These are phyloP conservation scores for Parascotia fuliginaria DNA, from an alignment of 2,888 invertebrate genomes.

Conservation along the genomic window DNA sequence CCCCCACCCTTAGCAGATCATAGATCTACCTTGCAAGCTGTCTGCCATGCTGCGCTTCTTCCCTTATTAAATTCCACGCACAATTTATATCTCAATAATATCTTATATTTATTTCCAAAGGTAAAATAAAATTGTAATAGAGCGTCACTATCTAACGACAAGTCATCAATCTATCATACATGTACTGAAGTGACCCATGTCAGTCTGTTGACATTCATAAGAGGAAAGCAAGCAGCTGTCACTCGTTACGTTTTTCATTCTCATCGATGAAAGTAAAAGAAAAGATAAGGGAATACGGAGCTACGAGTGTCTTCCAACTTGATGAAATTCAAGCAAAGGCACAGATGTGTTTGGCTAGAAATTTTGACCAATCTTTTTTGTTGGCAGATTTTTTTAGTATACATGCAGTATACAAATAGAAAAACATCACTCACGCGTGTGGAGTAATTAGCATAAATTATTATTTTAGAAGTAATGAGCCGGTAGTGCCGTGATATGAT, in stretches of 20 bases:
- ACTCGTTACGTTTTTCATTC: slow-evolving; percentile 15
- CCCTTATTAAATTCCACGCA: too few species aligned
- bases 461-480: too few species aligned
- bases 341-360: background rate
- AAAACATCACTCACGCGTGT: too few species aligned
- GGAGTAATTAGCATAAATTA: too few species aligned
- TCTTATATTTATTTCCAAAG: background rate
- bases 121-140: background rate
- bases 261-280: background rate
- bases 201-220: slow-evolving; percentile 37
- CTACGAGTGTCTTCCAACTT: background rate
- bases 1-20: too few species aligned
- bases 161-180: slow-evolving; percentile 35
- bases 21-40: too few species aligned
- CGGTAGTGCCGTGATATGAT: too few species aligned
- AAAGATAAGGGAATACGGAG: background rate
- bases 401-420: too few species aligned
- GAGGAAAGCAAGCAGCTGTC: slow-evolving; percentile 32
- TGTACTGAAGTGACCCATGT: slow-evolving; percentile 34
- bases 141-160: slow-evolving; percentile 19
- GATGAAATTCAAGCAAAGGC: background rate
- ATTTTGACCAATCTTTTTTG: too few species aligned
- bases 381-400: too few species aligned
- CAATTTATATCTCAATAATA: too few species aligned
- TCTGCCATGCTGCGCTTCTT: too few species aligned